Percentiles rank a stretch among this genome's conserved stretches.
Conservation (phyloP, 2,888 invertebrate genomes). For the Lucinisca nassula region DNA sequence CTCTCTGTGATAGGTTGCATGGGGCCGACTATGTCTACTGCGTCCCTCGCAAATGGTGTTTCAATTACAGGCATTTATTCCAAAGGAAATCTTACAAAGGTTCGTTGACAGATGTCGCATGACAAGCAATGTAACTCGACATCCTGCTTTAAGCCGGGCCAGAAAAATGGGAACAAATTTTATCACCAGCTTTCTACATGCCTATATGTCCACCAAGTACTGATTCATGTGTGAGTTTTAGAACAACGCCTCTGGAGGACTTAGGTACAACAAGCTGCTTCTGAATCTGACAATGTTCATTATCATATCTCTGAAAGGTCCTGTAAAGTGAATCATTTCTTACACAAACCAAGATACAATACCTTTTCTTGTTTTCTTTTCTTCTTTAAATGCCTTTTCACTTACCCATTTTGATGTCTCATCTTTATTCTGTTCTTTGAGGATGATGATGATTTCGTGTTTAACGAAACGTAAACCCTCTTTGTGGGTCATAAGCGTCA, state of each 20-base stretch:
- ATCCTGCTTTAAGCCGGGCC: slow-evolving; percentile 1
- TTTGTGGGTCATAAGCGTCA: too few relatives aligned
- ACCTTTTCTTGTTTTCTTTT: neutral
- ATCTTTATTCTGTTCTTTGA: too few relatives aligned
- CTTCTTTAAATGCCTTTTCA: neutral
- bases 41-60: neutral
- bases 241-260: neutral
- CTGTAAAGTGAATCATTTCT: neutral
- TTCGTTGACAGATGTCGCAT: slow-evolving; percentile 20
- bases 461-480: too few relatives aligned
- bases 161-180: neutral
- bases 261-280: slow-evolving; percentile 13
- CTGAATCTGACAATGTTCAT: neutral
- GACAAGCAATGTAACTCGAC: neutral
- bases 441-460: too few relatives aligned
- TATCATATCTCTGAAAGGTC: too few relatives aligned
- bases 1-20: neutral
- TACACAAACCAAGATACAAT: too few relatives aligned
- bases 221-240: slow-evolving; percentile 17
- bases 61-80: neutral
- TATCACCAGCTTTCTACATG: too few relatives aligned
- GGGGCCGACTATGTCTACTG: slow-evolving; percentile 35
- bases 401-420: neutral
- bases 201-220: neutral
- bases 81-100: neutral